Evolutionary conservation across 2,113 vertebrate genomes (phyloP), one percentile per base, ranked within the genome.

Genomic region (Procapra przewalskii): DNA sequence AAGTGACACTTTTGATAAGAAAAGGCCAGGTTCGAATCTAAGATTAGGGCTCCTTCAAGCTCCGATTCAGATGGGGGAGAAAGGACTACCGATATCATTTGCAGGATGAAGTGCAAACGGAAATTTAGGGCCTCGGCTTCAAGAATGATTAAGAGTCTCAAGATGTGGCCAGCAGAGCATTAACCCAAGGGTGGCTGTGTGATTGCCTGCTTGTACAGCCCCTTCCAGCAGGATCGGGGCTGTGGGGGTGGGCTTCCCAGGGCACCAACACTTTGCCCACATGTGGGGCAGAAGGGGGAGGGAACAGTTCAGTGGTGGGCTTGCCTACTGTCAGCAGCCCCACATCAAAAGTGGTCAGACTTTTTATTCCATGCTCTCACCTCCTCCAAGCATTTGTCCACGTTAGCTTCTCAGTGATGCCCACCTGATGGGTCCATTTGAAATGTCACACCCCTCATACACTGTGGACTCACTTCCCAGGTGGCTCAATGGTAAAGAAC

Each of bases 131-230:
- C 6, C 10, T 48, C 7, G 1, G 67, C 7, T 57, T 25, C 15
- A 13, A 62, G 87, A 84, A 4, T 7, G 33, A 57, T 67, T 3
- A n/a, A 79, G 7, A 40, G 55, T 82, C 82, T 77, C 67, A 40
- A 52, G 52, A 48, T 21, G 48, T n/a, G 12, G 13, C 17, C 3
- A 17, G 14, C 36, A 64, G 33, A 45, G 54, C 85, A 6, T 82
- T 25, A 29, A 11, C 7, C 13, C 55, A 40, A 36, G 17, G 0
- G 14, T 6, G 36, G 14, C 9, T 2, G 0, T 3, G 16, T 31
- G 59, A n/a, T 8, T 0, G 0, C 43, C 15, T 5, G 1, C 43
- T 9, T 6, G 25, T 31, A 1, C 27, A 29, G n/a, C 21, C 48
- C n/a, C 3, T 31, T 57, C 29, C 6, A 23, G 50, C 27, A 50